Base-by-base conservation (phyloP, 2,888 invertebrate genomes). In the Drosophila paucipuncta region DNA sequence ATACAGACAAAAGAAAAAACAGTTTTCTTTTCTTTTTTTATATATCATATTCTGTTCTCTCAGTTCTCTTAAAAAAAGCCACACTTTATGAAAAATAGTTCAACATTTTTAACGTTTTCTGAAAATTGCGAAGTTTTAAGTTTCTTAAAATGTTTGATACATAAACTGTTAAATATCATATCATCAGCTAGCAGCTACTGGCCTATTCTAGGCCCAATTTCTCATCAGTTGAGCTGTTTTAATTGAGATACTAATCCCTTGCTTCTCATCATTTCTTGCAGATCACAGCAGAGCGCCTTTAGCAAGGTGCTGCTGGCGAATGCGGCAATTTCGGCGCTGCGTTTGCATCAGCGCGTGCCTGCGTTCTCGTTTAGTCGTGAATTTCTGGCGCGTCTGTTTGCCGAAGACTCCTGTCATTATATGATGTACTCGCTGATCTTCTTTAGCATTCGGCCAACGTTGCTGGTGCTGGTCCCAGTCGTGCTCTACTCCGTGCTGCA, bases 321-420 rank as follows among this genome's bases (percentile, higher is more conserved):
- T 94, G 99, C 98, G 18, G 99, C 99, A 7, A 98, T 98, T 6
- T 99, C 98, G 87, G 99, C 99, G 1, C 95, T 99, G 61, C 95
- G 99, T 68, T 94, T 99, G 82, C 99, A 99, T 94, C 99, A 99
- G 93, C 95, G 99, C 74, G 94, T 99, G 83, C 98, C 98, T 28
- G 94, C 95, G 76, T 96, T 98, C 86, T 95, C 96, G 68, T 94
- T 99, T 66, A 97, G 96, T 39, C 94, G 97, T 75, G 97, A 97
- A 92, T 99, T 98, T 94, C 94, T 99, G 72, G 95, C 95, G 10
- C 94, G 95, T 60, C 94, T 99, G 82, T 94, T 98, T 88, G 93
- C 96, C 31, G 99, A 99, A 93, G 98, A 98, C 94, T 98, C 98
- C 87, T 98, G 98, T 77, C 99, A 99, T 93, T 99, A 99, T 92